A percentile compares a stretch with the other conserved stretches of the same genome.
phyloP scores from a whole-genome alignment of 2,113 vertebrate genomes.

The Eptatretus burgeri region DNA sequence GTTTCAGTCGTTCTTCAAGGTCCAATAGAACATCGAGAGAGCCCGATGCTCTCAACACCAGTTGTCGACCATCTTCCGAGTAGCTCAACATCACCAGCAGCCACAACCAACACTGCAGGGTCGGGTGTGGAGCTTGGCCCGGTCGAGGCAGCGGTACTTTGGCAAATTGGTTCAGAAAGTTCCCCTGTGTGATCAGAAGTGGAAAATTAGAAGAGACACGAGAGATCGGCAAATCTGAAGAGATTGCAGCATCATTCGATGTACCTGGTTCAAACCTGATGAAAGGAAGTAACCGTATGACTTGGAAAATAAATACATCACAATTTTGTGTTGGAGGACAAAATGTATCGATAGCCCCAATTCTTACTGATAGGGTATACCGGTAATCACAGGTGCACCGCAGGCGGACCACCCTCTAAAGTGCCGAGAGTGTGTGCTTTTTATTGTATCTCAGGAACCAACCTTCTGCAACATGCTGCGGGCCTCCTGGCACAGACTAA shows the following conservation, averaged over 20 bases:
- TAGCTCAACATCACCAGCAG: conserved; percentile 44
- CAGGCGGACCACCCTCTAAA: no score
- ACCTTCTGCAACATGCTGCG: conserved; percentile 63
- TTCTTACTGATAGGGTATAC: no score
- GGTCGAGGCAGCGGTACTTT: conserved; percentile 30
- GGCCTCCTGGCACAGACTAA: conserved; percentile 52
- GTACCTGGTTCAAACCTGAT: no score
- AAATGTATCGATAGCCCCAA: no score
- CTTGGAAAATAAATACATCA: no score
- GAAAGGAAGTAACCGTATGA: no score
- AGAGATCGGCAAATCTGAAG: no score
- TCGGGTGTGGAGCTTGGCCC: conserved; percentile 15
- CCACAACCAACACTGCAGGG: conserved; percentile 33
- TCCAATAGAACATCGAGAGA: conserved; percentile 41
- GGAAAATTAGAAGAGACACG: conserved; percentile 6
- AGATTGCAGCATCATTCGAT: no score
- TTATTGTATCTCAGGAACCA: no score
- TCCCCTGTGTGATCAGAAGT: conserved; percentile 27
- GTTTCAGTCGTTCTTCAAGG: conserved; percentile 27
- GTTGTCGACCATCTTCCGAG: conserved; percentile 54
- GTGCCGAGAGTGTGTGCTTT: no score
- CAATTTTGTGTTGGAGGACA: no score
- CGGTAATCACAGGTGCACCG: no score
- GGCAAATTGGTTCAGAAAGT: conserved; percentile 62
- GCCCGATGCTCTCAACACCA: conserved; percentile 40